Conservation (phyloP, 1,140 invertebrate genomes). For the Drosophila obscura region DNA sequence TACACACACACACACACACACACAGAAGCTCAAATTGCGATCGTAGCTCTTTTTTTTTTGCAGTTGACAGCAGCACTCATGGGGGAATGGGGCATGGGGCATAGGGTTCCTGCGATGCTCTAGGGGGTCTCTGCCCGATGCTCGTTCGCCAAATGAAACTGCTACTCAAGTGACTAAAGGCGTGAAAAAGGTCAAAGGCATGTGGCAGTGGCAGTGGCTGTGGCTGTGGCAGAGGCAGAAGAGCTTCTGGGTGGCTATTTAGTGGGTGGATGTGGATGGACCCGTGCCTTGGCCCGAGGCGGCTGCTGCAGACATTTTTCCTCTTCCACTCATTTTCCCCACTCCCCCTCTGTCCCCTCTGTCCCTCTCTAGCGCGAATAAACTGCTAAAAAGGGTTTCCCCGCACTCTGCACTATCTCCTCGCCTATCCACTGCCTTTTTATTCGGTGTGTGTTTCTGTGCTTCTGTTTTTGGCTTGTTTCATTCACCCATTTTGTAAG, state of each 20-base stretch:
- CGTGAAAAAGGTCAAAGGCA: conserved; percentile 81
- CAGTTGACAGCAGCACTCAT: conserved; percentile 54
- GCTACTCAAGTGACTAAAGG: conserved; percentile 75
- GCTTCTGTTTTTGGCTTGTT: conserved; percentile 7
- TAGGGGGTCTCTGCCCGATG: conserved; percentile 6
- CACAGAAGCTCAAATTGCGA: conserved; percentile 27
- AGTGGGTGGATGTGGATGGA: conserved; percentile 4
- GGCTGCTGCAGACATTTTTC: conserved; percentile 62
- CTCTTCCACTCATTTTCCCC: conserved; percentile 45
- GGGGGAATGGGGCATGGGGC: conserved; percentile 4
- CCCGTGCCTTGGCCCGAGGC: conserved; percentile 8
- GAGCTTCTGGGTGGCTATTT: neutral
- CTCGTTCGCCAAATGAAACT: conserved; percentile 53
- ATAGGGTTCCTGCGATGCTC: neutral
- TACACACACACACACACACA: neutral
- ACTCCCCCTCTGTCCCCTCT: neutral
- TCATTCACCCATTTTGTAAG: conserved; percentile 10
- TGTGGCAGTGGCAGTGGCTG: conserved; percentile 10
- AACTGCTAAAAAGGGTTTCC: conserved; percentile 47
- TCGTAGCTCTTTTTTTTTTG: conserved; percentile 25
- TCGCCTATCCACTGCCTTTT: neutral
- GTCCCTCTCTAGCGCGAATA: conserved; percentile 8
- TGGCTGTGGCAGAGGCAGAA: too few species aligned
- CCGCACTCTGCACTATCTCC: too few species aligned
- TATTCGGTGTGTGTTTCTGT: too few species aligned